Evolutionary conservation across 2,797 vertebrate genomes (phyloP), one percentile per base, ranked within the genome.

Genomic region (Salarias fasciatus): DNA sequence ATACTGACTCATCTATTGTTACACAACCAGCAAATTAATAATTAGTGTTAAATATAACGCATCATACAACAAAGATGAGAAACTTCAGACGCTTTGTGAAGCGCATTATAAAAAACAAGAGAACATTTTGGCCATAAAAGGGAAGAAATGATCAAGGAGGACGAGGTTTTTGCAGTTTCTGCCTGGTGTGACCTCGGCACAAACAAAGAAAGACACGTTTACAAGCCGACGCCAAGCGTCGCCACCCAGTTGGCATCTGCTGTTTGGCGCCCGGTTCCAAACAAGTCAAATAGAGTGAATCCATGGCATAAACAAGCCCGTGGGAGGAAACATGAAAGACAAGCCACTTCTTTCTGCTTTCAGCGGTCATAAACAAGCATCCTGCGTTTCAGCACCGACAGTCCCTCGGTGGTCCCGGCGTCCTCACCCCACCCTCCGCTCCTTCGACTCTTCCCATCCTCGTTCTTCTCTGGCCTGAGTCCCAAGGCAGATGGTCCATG

Each of bases 401-500:
- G 0, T 58, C 40, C 33, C 18, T 24, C 18, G n/a, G n/a, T n/a
- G 8, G 3, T 30, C 29, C 28, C n/a, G 36, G 11, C 33, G n/a
- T 72, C 49, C 60, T 75, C 47, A 12, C 28, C 54, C 54, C 49
- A 33, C 52, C 36, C 61, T 45, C 11, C 42, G 46, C 72, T 49
- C 43, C 51, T 63, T 59, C 30, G 48, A 53, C 13, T 18, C 61
- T 41, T 64, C 60, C 47, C 67, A 66, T 42, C 53, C 71, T 68
- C 60, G 11, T 71, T 80, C 79, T 69, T 77, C 64, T 61, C 81
- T 91, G 92, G 88, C 89, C 63, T 37, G 29, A 33, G 42, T 89
- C 86, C 81, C 59, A 72, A 82, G 78, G 77, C 90, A 91, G 89
- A 89, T 86, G 85, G 90, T 85, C 82, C 72, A 60, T 71, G 69